A percentile compares a stretch with the other conserved stretches of the same genome.
These are phyloP conservation scores for Dusona sp. DNA, from an alignment of 2,888 invertebrate species.

Conservation along the genomic window DNA sequence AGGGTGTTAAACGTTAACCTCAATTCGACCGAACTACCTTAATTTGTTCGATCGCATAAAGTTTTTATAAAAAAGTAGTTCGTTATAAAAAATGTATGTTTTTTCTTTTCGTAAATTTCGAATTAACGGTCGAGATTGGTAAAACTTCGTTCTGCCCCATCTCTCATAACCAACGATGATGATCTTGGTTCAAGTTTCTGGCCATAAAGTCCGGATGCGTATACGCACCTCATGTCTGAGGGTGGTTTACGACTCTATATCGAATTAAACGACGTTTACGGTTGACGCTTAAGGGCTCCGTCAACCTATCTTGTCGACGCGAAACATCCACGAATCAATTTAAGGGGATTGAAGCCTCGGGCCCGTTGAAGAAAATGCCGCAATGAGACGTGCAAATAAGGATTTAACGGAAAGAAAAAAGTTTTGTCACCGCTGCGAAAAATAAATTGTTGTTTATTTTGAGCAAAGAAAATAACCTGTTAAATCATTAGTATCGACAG, in stretches of 20 bases:
- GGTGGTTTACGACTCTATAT: slow-evolving; percentile 73
- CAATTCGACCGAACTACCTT: too few relatives aligned
- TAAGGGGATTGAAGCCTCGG: slow-evolving; percentile 26
- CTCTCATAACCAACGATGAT: slow-evolving; percentile 36
- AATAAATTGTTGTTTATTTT: not conserved
- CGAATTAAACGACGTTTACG: slow-evolving; percentile 75
- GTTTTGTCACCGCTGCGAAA: slow-evolving; percentile 24
- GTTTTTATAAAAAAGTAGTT: not conserved
- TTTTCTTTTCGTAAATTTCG: not conserved
- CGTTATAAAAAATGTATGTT: not conserved
- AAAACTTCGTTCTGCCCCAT: not conserved
- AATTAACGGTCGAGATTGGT: slow-evolving; percentile 14
- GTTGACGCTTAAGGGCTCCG: slow-evolving; percentile 63
- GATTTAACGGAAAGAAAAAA: slow-evolving; percentile 52
- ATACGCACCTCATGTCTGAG: slow-evolving; percentile 51
- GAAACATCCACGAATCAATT: slow-evolving; percentile 53
- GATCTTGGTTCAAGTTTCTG: slow-evolving; percentile 64
- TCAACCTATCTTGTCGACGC: slow-evolving; percentile 16
- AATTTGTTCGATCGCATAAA: not conserved
- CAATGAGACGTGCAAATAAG: slow-evolving; percentile 40
- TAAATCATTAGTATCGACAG: not conserved
- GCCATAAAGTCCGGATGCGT: slow-evolving; percentile 57
- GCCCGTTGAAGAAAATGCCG: slow-evolving; percentile 12
- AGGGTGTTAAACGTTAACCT: too few relatives aligned
- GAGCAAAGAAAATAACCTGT: not conserved